Percentiles rank a stretch among this genome's conserved stretches.
Conservation (phyloP, 2,113 vertebrate genomes). For the Atlantisia rogersi region DNA sequence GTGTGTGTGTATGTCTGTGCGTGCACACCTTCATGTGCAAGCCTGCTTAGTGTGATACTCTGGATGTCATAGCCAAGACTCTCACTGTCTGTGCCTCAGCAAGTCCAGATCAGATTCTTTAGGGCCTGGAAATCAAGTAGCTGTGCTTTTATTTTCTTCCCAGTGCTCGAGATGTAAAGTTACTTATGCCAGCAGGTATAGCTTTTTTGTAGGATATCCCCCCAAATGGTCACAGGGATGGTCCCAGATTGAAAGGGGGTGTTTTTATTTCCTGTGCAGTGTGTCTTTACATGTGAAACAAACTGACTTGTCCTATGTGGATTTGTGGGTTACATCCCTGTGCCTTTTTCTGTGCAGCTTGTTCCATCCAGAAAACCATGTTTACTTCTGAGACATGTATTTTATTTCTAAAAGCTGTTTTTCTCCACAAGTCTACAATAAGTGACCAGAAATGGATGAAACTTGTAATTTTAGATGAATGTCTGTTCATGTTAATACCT, state of each 20-base stretch:
- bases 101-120: not conserved
- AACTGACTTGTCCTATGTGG: rapidly evolving
- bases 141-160: not conserved
- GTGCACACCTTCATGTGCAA: not conserved
- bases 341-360: not conserved
- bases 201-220: not conserved
- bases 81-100: not conserved
- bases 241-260: not conserved
- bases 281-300: not conserved
- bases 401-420: not conserved
- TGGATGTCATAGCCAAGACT: not conserved
- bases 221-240: not conserved
- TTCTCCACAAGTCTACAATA: not conserved
- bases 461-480: not conserved
- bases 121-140: not conserved
- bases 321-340: not conserved
- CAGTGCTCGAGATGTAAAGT: not conserved
- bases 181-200: not conserved
- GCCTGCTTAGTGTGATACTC: not conserved
- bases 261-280: not conserved
- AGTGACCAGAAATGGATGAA: not conserved
- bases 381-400: not conserved
- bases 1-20: too few species aligned
- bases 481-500: not conserved
- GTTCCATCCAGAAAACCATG: not conserved